Evolutionary conservation across 1,140 invertebrate genomes (phyloP), one percentile per base, ranked within the genome.

Genomic region (Conus ventricosus): DNA sequence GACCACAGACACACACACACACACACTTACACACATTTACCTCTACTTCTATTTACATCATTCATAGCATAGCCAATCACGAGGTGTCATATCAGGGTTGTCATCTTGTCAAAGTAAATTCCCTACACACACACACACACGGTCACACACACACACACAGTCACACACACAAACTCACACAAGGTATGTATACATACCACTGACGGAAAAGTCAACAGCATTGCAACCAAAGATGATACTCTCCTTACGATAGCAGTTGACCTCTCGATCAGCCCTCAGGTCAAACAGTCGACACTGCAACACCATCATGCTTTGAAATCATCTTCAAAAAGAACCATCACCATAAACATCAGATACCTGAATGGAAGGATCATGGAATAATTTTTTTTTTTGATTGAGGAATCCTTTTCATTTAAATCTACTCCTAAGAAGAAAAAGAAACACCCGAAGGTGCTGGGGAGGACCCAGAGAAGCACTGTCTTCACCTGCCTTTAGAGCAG

Each of bases 151-250:
- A 39, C 39, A 39, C 53, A 7, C 60, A 75, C 60, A 75, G n/a
- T 39, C 0, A 39, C 39, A 39, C 39, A 39, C 39, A 39, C 39
- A 39, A 27, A 25, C 71, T n/a, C 53, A 7, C 60, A 75, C 60
- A 75, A 39, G 76, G 20, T 75, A 15, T 85, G 39, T 39, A 39
- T 39, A 95, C 96, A 94, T 95, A 97, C 97, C 98, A 95, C 98
- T 99, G 39, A 99, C 97, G 88, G 98, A 99, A 94, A 99, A 98
- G 95, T 99, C 99, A 67, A 99, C 98, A 11, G 98, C 97, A 96
- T 99, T 99, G 8, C 99, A 98, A 57, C 98, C 99, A 96, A 99
- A 99, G 93, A 99, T 98, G 91, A 99, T 98, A 95, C 98, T 99
- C 93, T 99, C 98, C 96, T 99, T 99, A 90, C 97, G 97, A 95